phyloP scores from a whole-genome alignment of 2,797 vertebrate species.

The Sciaenops ocellatus region DNA sequence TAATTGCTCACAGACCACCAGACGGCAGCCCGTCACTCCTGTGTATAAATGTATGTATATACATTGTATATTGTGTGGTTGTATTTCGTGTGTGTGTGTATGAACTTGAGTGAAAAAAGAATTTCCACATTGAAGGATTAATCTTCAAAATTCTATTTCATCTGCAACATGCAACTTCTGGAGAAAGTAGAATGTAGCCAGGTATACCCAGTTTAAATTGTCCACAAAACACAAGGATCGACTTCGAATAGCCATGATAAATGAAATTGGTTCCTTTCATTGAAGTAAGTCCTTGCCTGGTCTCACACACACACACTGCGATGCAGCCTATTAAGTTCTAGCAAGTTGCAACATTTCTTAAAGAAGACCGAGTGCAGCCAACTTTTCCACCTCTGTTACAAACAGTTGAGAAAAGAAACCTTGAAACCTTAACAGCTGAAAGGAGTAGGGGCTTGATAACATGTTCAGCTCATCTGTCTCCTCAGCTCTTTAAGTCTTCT shows the following conservation, averaged over 20 bases:
- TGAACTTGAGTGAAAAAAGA: too few species aligned
- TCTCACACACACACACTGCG: neutral
- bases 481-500: conserved; percentile 12
- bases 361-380: neutral
- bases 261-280: neutral
- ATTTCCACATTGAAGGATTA: too few species aligned
- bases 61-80: too few species aligned
- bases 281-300: too few species aligned
- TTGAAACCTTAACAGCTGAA: conserved; percentile 19
- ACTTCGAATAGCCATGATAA: neutral
- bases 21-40: too few species aligned
- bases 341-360: neutral
- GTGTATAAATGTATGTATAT: too few species aligned
- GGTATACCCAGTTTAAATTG: neutral
- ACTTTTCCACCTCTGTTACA: neutral
- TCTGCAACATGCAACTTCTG: too few species aligned
- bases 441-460: conserved; percentile 21
- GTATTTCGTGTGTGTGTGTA: too few species aligned
- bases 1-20: too few species aligned
- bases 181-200: neutral
- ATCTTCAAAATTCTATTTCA: too few species aligned
- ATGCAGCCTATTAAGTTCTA: neutral
- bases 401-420: neutral
- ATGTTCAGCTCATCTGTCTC: conserved; percentile 26
- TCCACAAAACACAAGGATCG: neutral